Percentiles rank a stretch among this genome's conserved stretches.
Evolutionary conservation across 2,797 vertebrate species (phyloP).

Genomic region (Pampus argenteus): DNA sequence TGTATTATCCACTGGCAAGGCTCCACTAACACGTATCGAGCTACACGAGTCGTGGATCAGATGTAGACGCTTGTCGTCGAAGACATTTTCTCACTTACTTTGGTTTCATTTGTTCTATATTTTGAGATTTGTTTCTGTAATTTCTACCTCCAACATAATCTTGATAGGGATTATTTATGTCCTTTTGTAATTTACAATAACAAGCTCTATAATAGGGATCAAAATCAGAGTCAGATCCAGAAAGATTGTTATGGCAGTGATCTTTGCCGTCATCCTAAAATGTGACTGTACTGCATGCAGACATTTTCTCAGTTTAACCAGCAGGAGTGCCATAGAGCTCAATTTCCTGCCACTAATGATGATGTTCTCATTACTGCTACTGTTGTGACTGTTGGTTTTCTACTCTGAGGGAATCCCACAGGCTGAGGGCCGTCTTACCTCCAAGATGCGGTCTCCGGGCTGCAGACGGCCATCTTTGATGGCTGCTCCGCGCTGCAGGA

Average conservation of each 20-base stretch:
- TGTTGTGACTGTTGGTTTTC: background rate
- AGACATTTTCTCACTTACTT: background rate
- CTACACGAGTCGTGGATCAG: conserved; percentile 8
- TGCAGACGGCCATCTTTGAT: conserved; percentile 94
- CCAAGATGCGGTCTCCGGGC: conserved; percentile 94
- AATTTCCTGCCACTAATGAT: background rate
- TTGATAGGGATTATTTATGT: background rate
- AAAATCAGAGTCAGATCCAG: background rate
- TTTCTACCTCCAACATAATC: background rate
- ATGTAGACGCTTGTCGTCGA: background rate
- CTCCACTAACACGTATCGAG: background rate
- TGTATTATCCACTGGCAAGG: conserved; percentile 29
- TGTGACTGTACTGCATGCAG: background rate
- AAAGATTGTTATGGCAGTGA: too few species aligned
- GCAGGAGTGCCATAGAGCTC: conserved; percentile 15
- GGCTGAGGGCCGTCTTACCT: conserved; percentile 82
- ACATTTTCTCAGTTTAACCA: background rate
- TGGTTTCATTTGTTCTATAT: background rate
- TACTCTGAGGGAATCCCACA: background rate
- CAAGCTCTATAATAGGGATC: too few species aligned
- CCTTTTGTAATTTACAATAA: background rate
- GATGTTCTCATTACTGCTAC: background rate
- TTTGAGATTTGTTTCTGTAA: background rate
- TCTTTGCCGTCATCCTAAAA: background rate
- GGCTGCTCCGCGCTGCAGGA: conserved; percentile 92